These are phyloP conservation scores for Oncorhynchus keta DNA, from an alignment of 2,113 vertebrate genomes.

Conservation along the genomic window DNA sequence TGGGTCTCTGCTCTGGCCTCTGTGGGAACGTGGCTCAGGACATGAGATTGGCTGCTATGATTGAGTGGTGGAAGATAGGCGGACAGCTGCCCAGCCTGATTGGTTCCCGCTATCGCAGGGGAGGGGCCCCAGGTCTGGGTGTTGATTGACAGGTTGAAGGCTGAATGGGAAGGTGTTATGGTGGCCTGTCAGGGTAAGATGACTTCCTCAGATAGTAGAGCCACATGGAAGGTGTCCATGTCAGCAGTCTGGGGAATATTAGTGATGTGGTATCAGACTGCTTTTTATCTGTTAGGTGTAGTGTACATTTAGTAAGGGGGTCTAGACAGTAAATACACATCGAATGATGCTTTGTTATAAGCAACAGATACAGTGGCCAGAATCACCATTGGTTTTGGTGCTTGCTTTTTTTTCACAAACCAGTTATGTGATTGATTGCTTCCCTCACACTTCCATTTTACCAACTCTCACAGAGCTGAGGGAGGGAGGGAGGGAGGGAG, in stretches of 20 bases:
- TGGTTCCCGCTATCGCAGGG: conserved; percentile 61
- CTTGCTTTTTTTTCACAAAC: neutral
- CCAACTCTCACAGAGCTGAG: too few species aligned
- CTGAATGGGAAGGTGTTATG: conserved; percentile 53
- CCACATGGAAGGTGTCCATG: conserved; percentile 53
- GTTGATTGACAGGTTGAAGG: conserved; percentile 55
- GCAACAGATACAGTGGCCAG: too few species aligned
- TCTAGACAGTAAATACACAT: too few species aligned
- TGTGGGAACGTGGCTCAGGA: conserved; percentile 50
- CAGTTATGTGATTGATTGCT: too few species aligned
- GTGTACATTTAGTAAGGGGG: too few species aligned
- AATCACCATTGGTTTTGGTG: too few species aligned
- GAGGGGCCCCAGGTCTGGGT: conserved; percentile 29
- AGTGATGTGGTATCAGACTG: neutral
- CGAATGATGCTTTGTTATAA: too few species aligned
- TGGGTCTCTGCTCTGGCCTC: conserved; percentile 13
- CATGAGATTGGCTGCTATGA: conserved; percentile 45
- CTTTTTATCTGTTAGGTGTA: neutral
- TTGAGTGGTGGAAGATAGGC: conserved; percentile 50
- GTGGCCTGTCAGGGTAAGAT: conserved; percentile 46
- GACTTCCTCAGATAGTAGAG: conserved; percentile 36
- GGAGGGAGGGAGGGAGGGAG: too few species aligned
- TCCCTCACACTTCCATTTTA: too few species aligned
- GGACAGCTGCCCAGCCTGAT: conserved; percentile 54
- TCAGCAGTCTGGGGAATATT: conserved; percentile 37